Conservation (phyloP, 2,113 vertebrate genomes). For the Seriola rivoliana region DNA sequence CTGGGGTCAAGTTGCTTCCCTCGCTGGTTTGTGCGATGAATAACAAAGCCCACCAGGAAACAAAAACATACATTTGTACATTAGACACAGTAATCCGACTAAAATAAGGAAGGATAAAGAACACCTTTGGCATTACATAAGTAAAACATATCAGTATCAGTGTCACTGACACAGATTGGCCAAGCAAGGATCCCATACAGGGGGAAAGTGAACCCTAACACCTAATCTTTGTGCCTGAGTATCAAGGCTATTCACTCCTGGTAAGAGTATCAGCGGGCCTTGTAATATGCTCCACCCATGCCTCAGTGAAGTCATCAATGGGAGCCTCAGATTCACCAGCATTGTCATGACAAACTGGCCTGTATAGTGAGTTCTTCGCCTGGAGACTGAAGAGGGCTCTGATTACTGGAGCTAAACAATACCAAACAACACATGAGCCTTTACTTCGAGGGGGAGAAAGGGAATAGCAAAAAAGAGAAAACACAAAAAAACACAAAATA, state of each 20-base stretch:
- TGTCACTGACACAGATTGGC: not conserved
- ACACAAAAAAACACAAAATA: conserved; percentile 29
- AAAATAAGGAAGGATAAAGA: not conserved
- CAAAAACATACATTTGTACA: conserved; percentile 27
- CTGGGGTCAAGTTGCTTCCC: conserved; percentile 98
- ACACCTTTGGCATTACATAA: not conserved
- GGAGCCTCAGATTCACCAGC: conserved; percentile 47
- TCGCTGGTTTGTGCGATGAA: conserved; percentile 83
- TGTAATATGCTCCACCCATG: conserved; percentile 36
- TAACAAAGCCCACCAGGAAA: conserved; percentile 16
- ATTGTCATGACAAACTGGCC: conserved; percentile 47
- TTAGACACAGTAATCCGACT: conserved; percentile 20
- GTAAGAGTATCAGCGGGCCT: conserved; percentile 38
- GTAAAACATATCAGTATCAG: not conserved
- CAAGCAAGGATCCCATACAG: not conserved
- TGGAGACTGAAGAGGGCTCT: conserved; percentile 63
- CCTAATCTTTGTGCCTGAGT: not conserved
- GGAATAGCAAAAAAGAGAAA: not conserved
- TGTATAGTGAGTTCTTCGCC: conserved; percentile 51
- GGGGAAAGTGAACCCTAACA: conserved; percentile 2
- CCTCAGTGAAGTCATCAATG: conserved; percentile 38
- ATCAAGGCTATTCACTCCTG: conserved; percentile 18
- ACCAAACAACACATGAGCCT: conserved; percentile 52
- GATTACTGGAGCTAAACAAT: conserved; percentile 66
- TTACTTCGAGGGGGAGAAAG: conserved; percentile 3